Evolutionary conservation across 2,113 vertebrate genomes (phyloP).

Genomic region (Pachyramphus minor): DNA sequence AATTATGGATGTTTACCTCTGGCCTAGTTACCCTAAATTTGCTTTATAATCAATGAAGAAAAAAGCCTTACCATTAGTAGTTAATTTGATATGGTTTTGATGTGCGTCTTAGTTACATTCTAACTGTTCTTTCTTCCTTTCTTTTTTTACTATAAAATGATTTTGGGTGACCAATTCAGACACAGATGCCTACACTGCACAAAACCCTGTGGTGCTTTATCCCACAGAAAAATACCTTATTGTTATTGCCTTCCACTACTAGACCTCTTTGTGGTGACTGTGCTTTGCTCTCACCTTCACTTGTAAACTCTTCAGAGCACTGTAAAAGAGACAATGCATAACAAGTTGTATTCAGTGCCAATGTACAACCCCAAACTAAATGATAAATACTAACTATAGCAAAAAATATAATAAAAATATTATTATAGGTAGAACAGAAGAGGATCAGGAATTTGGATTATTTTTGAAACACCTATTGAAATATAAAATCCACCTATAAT

Average conservation of each 20-base stretch:
- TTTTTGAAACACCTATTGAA: neutral
- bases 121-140: neutral
- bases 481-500: neutral
- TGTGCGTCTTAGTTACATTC: neutral
- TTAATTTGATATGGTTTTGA: neutral
- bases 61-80: accelerated
- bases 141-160: neutral
- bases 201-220: neutral
- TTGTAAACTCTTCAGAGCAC: neutral
- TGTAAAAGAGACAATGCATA: neutral
- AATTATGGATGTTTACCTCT: neutral
- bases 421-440: neutral
- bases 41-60: neutral
- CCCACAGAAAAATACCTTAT: neutral
- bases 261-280: neutral
- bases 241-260: neutral
- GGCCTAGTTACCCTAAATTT: neutral
- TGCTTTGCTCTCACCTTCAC: neutral
- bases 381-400: neutral
- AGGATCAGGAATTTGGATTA: neutral
- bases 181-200: neutral
- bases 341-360: neutral
- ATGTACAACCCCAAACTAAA: neutral
- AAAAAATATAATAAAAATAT: neutral
- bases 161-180: neutral